phyloP scores from a whole-genome alignment of 2,113 vertebrate genomes.

The Microcebus griseorufus region DNA sequence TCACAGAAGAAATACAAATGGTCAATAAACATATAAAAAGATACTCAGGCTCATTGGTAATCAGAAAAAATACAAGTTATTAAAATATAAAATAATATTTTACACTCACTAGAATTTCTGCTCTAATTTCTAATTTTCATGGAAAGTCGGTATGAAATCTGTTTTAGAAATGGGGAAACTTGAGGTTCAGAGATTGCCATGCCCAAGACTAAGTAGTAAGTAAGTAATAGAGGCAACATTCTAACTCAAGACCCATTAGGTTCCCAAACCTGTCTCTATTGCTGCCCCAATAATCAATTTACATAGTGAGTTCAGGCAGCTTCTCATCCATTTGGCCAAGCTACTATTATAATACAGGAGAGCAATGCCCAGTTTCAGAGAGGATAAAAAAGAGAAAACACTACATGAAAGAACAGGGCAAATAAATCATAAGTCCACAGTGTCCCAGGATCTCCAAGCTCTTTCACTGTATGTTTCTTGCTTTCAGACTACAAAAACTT shows the following conservation, averaged over 20 bases:
- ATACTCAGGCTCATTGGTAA: neutral
- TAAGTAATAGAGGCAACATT: neutral
- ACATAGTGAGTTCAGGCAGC: neutral
- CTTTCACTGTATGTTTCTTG: neutral
- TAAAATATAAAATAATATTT: slow-evolving; percentile 20
- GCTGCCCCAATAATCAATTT: neutral
- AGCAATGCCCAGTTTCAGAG: neutral
- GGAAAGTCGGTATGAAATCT: neutral
- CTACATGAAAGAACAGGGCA: neutral
- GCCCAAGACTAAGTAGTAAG: neutral
- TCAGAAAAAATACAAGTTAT: neutral
- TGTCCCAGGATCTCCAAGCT: neutral
- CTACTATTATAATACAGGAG: neutral
- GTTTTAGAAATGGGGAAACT: neutral
- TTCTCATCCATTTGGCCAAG: neutral
- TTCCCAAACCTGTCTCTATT: slow-evolving; percentile 13
- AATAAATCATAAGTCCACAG: neutral
- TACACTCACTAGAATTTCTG: slow-evolving; percentile 4
- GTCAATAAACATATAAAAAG: neutral
- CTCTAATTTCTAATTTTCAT: slow-evolving; percentile 38
- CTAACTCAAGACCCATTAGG: neutral
- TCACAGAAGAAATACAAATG: slow-evolving; percentile 34
- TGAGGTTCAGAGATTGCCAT: neutral
- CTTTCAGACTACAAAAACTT: neutral
- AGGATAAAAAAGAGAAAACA: neutral